These are phyloP conservation scores for Sinella curviseta DNA, from an alignment of 1,140 invertebrate genomes.

Conservation along the genomic window DNA sequence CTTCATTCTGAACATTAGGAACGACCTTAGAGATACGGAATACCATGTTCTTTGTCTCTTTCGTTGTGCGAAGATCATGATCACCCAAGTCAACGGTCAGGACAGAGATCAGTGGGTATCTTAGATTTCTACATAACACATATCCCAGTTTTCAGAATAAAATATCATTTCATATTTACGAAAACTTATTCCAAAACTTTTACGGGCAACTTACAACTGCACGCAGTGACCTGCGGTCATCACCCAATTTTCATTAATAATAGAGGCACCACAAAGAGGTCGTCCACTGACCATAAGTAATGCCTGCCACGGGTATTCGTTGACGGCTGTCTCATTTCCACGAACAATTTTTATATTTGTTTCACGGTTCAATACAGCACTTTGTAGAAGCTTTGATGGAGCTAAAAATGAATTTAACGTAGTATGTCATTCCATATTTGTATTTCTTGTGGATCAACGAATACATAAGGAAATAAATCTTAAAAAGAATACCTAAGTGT, in stretches of 20 bases:
- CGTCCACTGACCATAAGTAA: conserved; percentile 36
- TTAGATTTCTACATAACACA: conserved; percentile 19
- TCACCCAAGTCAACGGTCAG: conserved; percentile 44
- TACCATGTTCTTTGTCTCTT: conserved; percentile 34
- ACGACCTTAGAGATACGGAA: conserved; percentile 36
- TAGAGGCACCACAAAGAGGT: conserved; percentile 41
- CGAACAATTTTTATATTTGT: conserved; percentile 31
- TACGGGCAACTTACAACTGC: conserved; percentile 29
- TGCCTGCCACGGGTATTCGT: conserved; percentile 48
- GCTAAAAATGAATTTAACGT: background rate
- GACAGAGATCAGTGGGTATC: conserved; percentile 29
- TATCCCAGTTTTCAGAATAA: background rate
- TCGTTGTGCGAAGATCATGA: conserved; percentile 37
- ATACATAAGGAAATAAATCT: no score
- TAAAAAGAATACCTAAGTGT: no score
- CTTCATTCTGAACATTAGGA: conserved; percentile 35
- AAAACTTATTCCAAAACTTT: background rate
- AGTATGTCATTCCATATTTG: no score
- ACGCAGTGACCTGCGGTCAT: conserved; percentile 46
- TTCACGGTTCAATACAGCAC: background rate
- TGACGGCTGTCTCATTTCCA: conserved; percentile 44
- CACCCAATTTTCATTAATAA: conserved; percentile 40
- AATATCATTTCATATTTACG: background rate
- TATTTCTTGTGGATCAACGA: no score
- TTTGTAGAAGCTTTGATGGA: conserved; percentile 1